Evolutionary conservation across 2,113 vertebrate genomes (phyloP).

Genomic region (Misgurnus anguillicaudatus): DNA sequence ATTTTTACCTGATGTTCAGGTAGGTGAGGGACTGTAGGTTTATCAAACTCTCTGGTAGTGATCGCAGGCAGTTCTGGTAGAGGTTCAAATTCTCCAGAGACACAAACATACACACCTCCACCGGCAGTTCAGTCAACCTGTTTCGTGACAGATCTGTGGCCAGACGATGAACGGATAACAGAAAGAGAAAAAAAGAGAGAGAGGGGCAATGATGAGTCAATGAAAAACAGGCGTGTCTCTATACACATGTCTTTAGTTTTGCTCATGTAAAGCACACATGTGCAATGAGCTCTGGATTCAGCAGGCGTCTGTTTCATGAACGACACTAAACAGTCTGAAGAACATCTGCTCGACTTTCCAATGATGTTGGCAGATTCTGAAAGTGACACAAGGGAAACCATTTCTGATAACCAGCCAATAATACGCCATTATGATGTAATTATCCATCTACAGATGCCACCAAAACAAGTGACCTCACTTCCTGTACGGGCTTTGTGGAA

Average conservation of each 20-base stretch:
- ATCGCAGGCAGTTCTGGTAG: conserved; percentile 96
- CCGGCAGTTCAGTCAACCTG: conserved; percentile 88
- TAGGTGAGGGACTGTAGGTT: conserved; percentile 92
- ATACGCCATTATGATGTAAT: background rate
- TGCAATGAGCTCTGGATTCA: background rate
- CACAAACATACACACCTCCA: conserved; percentile 90
- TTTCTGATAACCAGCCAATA: background rate
- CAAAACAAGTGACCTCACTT: background rate
- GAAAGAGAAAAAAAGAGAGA: conserved; percentile 22
- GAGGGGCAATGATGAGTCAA: conserved; percentile 14
- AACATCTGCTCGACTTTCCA: background rate
- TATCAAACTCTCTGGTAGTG: conserved; percentile 88
- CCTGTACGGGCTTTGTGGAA: background rate
- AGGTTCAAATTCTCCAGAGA: conserved; percentile 95
- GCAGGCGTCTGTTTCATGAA: background rate
- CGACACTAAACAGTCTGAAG: background rate
- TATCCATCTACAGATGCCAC: conserved; percentile 10
- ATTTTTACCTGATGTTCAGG: conserved; percentile 91
- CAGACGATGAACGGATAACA: conserved; percentile 14
- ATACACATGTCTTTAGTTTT: conserved; percentile 21
- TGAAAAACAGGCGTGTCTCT: background rate
- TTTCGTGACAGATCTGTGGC: conserved; percentile 90
- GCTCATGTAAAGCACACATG: background rate
- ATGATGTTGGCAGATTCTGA: background rate
- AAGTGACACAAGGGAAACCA: background rate